phyloP scores from a whole-genome alignment of 92 coral and sea anemone genomes.

The Palythoa grandis region DNA sequence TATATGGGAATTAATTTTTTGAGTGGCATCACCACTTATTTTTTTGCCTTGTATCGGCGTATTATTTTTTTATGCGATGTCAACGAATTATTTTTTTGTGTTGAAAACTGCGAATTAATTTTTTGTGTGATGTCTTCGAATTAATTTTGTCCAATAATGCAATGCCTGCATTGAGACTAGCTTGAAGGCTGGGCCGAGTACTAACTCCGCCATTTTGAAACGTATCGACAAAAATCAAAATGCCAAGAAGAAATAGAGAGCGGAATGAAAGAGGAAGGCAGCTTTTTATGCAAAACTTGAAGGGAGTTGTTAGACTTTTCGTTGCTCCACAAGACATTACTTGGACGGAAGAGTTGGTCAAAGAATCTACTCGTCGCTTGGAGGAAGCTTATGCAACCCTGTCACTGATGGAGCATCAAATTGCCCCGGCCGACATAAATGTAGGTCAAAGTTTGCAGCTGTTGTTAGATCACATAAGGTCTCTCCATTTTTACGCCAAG shows the following conservation, averaged over 20 bases:
- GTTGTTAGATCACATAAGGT: conserved; percentile 14
- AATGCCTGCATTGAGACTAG: conserved; percentile 12
- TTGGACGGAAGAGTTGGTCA: conserved; percentile 55
- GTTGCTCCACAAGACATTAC: conserved; percentile 44
- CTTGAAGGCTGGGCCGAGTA: conserved; percentile 9
- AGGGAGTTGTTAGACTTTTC: conserved; percentile 40
- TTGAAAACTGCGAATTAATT: background rate
- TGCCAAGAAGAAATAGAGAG: conserved; percentile 55
- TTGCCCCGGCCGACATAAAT: conserved; percentile 26
- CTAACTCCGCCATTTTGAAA: conserved; percentile 1
- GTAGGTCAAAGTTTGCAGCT: conserved; percentile 6
- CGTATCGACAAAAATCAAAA: background rate
- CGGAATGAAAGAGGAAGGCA: conserved; percentile 60
- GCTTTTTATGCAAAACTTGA: conserved; percentile 36
- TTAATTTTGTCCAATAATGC: conserved; percentile 33
- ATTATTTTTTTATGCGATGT: conserved; percentile 8
- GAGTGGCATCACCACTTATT: background rate
- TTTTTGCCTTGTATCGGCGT: background rate
- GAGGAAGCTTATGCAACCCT: conserved; percentile 61
- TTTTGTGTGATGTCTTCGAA: conserved; percentile 22
- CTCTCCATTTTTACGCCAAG: conserved; percentile 13
- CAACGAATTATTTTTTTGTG: background rate
- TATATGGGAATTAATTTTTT: background rate
- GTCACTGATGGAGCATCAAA: conserved; percentile 38
- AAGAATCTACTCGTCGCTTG: conserved; percentile 57